Conservation (phyloP, 2,113 vertebrate species). For the Cairina moschata region DNA sequence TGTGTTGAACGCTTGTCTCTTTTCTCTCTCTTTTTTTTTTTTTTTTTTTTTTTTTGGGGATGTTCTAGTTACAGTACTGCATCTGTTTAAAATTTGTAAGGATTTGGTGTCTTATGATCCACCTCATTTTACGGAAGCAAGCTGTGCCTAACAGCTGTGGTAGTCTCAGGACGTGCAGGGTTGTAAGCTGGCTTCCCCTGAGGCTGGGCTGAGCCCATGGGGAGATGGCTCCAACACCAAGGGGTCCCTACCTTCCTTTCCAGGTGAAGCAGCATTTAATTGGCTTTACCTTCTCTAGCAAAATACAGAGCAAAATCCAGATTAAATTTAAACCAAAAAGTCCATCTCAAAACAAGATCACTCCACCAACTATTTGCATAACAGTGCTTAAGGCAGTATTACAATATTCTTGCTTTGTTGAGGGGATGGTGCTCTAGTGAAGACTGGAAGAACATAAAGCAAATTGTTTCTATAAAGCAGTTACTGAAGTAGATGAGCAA, state of each 20-base stretch:
- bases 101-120: neutral
- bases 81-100: neutral
- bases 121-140: neutral
- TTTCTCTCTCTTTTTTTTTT: neutral
- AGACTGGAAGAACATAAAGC: neutral
- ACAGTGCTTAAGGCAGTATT: neutral
- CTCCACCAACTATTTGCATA: neutral
- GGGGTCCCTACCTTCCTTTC: neutral
- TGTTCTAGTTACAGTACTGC: neutral
- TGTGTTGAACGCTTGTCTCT: neutral
- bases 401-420: neutral
- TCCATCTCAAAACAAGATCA: neutral
- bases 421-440: neutral
- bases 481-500: neutral
- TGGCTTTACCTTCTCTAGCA: neutral
- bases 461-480: neutral
- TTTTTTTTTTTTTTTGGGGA: neutral
- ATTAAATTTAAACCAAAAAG: neutral
- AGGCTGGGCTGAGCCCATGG: accelerated
- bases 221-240: accelerated
- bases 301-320: neutral
- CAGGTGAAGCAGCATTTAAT: neutral
- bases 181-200: neutral
- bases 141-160: accelerated
- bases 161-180: neutral